Evolutionary conservation across 2,113 vertebrate genomes (phyloP).

Genomic region (Lepus americanus): DNA sequence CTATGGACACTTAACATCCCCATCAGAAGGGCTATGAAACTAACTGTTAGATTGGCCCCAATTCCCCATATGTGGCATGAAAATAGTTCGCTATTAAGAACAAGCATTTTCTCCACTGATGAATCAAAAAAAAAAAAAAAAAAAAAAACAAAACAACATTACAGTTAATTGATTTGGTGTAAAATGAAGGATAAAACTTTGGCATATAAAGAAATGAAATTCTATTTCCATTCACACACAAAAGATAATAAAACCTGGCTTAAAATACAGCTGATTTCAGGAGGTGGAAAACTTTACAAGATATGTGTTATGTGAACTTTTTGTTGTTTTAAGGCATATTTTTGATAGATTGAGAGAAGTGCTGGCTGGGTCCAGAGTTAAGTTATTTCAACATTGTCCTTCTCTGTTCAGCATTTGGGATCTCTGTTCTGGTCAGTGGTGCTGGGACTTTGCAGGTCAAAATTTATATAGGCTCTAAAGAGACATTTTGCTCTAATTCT

Average conservation of each 20-base stretch:
- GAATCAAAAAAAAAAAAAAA: background rate
- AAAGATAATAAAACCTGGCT: background rate
- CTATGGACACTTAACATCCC: background rate
- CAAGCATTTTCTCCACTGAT: background rate
- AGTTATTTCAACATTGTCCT: background rate
- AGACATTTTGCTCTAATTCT: background rate
- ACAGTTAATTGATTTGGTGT: background rate
- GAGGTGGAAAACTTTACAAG: background rate
- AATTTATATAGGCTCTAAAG: background rate
- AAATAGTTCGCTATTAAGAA: background rate
- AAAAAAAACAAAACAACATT: background rate
- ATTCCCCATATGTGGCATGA: background rate
- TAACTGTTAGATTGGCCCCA: background rate
- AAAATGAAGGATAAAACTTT: background rate
- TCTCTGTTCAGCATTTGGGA: background rate
- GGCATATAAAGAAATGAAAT: slow-evolving; percentile 3
- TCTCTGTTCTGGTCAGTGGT: background rate
- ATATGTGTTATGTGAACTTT: background rate
- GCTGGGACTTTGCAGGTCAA: background rate
- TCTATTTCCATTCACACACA: background rate
- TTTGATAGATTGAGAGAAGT: slow-evolving; percentile 28
- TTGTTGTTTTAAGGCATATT: slow-evolving; percentile 67
- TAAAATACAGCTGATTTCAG: background rate
- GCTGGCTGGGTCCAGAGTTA: slow-evolving; percentile 33
- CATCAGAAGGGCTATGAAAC: background rate